Evolutionary conservation across 2,888 invertebrate species (phyloP).

Genomic region (Caenorhabditis sulstoni): DNA sequence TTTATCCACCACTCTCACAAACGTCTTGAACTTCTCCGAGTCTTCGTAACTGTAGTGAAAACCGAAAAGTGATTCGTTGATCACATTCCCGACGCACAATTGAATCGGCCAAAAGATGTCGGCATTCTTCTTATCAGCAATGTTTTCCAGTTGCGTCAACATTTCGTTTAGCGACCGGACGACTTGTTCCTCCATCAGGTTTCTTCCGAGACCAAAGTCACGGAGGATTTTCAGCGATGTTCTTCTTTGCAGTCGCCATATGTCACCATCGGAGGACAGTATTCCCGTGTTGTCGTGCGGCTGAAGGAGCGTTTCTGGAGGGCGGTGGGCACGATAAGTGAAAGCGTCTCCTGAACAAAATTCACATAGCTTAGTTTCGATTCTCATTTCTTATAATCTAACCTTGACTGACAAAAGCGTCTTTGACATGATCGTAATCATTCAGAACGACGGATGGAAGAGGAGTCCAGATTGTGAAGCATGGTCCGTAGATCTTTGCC

Average conservation of each 20-base stretch:
- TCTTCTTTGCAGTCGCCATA: constrained; percentile 64
- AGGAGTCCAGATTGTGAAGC: constrained; percentile 69
- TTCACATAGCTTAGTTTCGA: no score
- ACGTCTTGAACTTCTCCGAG: constrained; percentile 55
- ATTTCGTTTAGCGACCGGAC: no score
- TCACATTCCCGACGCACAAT: constrained; percentile 67
- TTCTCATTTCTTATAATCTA: neutral
- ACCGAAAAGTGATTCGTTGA: constrained; percentile 65
- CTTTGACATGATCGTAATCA: constrained; percentile 55
- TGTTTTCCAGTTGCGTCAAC: constrained; percentile 31
- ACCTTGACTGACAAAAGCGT: constrained; percentile 56
- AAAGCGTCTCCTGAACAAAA: constrained; percentile 11
- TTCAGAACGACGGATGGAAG: constrained; percentile 62
- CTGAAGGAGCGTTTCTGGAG: constrained; percentile 39
- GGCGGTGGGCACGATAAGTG: constrained; percentile 22
- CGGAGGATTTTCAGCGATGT: constrained; percentile 46
- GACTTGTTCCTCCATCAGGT: no score
- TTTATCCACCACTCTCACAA: constrained; percentile 34
- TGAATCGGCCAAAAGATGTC: constrained; percentile 61
- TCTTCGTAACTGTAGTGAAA: constrained; percentile 57
- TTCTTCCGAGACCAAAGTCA: no score
- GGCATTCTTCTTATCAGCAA: no score
- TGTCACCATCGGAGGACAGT: constrained; percentile 53
- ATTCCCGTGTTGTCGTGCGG: constrained; percentile 34
- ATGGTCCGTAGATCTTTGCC: constrained; percentile 65